Base-by-base conservation (phyloP, 1,140 invertebrate genomes). In the Diabrotica virgifera region DNA sequence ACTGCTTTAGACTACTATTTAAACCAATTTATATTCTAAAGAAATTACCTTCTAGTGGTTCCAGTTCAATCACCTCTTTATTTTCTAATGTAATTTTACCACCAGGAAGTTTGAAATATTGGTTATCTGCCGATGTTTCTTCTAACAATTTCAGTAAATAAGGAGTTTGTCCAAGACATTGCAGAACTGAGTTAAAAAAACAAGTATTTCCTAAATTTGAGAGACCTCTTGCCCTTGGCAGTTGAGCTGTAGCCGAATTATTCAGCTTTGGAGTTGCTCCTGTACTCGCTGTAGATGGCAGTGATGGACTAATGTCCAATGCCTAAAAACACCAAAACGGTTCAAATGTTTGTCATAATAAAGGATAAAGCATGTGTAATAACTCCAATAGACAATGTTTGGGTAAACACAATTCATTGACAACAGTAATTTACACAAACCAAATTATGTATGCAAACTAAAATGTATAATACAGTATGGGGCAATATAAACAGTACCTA, bases 151-250 rank as follows among this genome's bases (percentile, higher is more conserved):
- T 80, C 40, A 90, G 82, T 52, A 97, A 82, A 77, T 88, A 91
- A 14, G 91, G 90, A 11, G 94, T 96, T 78, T 94, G 93, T 13
- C 89, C 90, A 64, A 97, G 81, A 78, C 90, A 92, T 78, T 98
- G 96, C 82, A 97, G 86, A 5, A 97, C 93, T 51, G 95, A 92
- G 83, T 98, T 98, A 74, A 97, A 96, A 82, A 96, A 98, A 79
- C 96, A 98, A 2, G 95, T 97, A 77, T 97, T 97, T 62, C 96
- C 95, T 77, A 97, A 82, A 85, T 98, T 97, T 46, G 80, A 79
- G 57, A 95, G 80, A 10, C 93, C 93, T 81, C 86, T 80, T 0
- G 86, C 84, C 13, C 85, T 76, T 0, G 83, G 83, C 63, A 85
- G 74, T 12, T 70, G 69, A 55, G 59, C 51, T 36, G 55, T 24